Conservation (phyloP, 2,113 vertebrate genomes). For the Crocuta crocuta region DNA sequence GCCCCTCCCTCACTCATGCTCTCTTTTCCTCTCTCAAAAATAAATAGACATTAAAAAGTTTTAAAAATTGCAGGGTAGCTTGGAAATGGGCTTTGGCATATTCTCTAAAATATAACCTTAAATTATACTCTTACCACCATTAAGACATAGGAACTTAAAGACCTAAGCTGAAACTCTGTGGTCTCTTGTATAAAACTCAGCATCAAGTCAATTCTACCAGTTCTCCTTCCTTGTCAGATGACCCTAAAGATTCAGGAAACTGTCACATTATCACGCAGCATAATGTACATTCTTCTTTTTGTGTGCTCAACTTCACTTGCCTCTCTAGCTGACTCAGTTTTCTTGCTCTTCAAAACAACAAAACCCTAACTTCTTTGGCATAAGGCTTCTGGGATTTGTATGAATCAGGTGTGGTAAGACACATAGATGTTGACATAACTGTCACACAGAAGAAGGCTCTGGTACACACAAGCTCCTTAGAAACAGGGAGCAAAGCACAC, state of each 20-base stretch:
- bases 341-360: background rate
- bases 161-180: background rate
- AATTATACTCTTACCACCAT: background rate
- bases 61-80: background rate
- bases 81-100: background rate
- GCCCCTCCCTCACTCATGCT: too few species aligned
- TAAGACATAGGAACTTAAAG: background rate
- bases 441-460: background rate
- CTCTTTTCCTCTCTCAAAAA: too few species aligned
- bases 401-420: background rate
- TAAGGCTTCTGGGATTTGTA: background rate
- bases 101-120: background rate
- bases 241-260: background rate
- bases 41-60: too few species aligned
- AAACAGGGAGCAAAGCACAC: background rate
- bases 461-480: background rate
- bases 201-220: background rate
- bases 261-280: background rate
- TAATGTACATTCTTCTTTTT: background rate
- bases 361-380: background rate
- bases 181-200: background rate
- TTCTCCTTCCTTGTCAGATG: background rate
- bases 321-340: background rate
- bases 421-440: background rate
- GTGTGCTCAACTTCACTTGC: background rate